Evolutionary conservation across 2,113 vertebrate genomes (phyloP).

Genomic region (Silurus meridionalis): DNA sequence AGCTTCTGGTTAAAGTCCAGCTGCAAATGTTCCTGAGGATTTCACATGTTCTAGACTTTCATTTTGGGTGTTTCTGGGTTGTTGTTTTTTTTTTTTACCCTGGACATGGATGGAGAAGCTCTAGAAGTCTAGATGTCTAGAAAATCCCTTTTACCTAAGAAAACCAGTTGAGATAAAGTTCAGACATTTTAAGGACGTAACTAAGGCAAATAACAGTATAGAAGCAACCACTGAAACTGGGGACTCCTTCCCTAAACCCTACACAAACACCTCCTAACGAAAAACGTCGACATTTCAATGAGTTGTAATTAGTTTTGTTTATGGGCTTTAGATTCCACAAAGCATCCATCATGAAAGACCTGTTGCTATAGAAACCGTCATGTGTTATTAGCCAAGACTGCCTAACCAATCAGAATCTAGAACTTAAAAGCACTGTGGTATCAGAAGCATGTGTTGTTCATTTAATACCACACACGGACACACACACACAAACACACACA

Average conservation of each 20-base stretch:
- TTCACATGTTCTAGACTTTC: slow-evolving; percentile 24
- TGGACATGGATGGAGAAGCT: background rate
- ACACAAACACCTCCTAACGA: background rate
- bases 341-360: background rate
- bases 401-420: background rate
- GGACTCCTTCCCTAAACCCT: background rate
- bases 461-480: background rate
- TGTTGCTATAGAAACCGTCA: background rate
- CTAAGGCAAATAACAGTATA: no score
- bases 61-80: slow-evolving; percentile 3
- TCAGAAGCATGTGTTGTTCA: slow-evolving; percentile 23
- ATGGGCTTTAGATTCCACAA: background rate
- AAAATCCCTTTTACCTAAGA: background rate
- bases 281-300: background rate
- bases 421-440: background rate
- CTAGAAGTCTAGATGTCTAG: no score
- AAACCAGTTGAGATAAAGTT: background rate
- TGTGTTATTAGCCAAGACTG: background rate
- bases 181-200: no score
- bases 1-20: slow-evolving; percentile 9
- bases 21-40: slow-evolving; percentile 11
- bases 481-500: no score
- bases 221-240: background rate
- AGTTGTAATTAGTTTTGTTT: background rate
- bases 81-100: background rate